Percentiles rank a stretch among this genome's conserved stretches.
Evolutionary conservation across 2,113 vertebrate genomes (phyloP).

Genomic region (Macquaria ambigua): DNA sequence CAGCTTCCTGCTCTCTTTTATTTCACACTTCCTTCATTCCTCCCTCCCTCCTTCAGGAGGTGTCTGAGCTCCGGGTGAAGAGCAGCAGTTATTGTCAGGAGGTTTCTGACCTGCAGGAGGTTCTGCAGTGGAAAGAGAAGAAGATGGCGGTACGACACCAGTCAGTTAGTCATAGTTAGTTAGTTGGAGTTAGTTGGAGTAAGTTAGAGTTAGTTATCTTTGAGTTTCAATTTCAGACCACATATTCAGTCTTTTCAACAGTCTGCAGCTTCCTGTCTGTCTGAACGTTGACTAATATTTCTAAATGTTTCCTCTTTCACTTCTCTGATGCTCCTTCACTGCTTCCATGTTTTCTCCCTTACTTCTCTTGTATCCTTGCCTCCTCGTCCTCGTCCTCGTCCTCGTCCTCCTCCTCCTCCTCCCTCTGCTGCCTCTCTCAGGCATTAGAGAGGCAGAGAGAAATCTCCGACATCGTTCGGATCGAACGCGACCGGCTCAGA

Average conservation of each 20-base stretch:
- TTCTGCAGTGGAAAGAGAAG: slow-evolving; percentile 97
- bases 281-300: neutral
- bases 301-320: neutral
- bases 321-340: neutral
- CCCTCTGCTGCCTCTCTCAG: slow-evolving; percentile 74
- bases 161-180: no score
- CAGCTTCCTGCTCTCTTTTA: neutral
- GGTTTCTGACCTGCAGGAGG: slow-evolving; percentile 93
- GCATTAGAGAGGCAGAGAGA: slow-evolving; percentile 95
- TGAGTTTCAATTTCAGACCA: no score
- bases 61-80: slow-evolving; percentile 89
- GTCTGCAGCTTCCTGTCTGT: neutral
- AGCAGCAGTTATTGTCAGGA: slow-evolving; percentile 88
- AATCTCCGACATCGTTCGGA: slow-evolving; percentile 90
- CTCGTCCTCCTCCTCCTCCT: slow-evolving; percentile 26
- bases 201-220: no score
- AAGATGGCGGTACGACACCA: slow-evolving; percentile 88
- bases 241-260: no score
- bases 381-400: slow-evolving; percentile 14
- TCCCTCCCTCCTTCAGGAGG: slow-evolving; percentile 85
- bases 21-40: neutral
- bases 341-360: neutral
- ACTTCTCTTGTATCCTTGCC: neutral
- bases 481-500: slow-evolving; percentile 92
- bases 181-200: no score